Percentiles rank a stretch among this genome's conserved stretches.
Conservation (phyloP, 1,140 invertebrate species). For the Papilio helenus region DNA sequence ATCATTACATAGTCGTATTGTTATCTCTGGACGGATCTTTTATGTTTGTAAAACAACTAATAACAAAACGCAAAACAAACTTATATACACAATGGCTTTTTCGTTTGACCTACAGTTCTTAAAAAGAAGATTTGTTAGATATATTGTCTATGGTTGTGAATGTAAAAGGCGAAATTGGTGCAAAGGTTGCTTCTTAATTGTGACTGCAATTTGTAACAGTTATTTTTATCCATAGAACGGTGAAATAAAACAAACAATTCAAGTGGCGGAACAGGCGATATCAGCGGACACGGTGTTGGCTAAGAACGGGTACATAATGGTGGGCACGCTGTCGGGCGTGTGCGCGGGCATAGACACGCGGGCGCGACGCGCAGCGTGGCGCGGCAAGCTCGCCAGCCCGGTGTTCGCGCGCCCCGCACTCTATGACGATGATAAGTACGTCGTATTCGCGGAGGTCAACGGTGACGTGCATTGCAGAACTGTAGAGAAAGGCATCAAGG, state of each 20-base stretch:
- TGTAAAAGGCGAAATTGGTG: too few species aligned
- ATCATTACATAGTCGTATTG: neutral
- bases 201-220: neutral
- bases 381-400: constrained; percentile 81
- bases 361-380: constrained; percentile 82
- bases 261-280: constrained; percentile 82
- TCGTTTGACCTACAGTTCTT: too few species aligned
- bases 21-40: neutral
- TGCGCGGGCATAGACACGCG: constrained; percentile 79
- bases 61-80: too few species aligned
- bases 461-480: constrained; percentile 82
- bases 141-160: too few species aligned
- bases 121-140: too few species aligned
- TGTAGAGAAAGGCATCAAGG: constrained; percentile 76
- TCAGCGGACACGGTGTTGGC: constrained; percentile 85
- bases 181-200: too few species aligned
- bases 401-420: constrained; percentile 86
- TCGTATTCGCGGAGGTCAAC: constrained; percentile 84
- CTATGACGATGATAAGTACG: constrained; percentile 74
- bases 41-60: too few species aligned
- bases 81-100: too few species aligned
- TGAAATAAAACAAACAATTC: constrained; percentile 56
- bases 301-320: constrained; percentile 70
- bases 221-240: constrained; percentile 65
- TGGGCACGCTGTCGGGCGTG: constrained; percentile 84